Base-by-base conservation (phyloP, 1,140 invertebrate genomes). In the Dufourea novaeangliae region DNA sequence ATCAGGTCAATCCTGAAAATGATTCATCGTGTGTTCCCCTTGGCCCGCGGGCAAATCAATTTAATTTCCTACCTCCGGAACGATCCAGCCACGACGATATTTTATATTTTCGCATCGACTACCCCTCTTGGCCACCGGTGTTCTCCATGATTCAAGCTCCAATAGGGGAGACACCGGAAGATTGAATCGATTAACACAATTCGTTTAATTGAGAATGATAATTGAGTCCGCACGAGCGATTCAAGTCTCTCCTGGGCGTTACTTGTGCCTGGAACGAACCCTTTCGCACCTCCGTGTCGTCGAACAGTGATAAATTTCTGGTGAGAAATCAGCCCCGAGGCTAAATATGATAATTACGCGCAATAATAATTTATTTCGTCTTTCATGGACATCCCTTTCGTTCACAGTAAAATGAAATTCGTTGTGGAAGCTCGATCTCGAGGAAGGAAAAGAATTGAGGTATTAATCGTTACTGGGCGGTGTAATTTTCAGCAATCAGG, bases 81-180 rank as follows among this genome's bases (percentile, higher is more conserved):
- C 67, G 75, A 25, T 22, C 32, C 27, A n/a, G 50, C 41, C 22
- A 39, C 22, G 59, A 17, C 75, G 78, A 83, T 84, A 80, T 83
- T 84, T 84, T 76, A 67, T 77, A 71, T 83, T 84, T 70, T 70
- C 77, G n/a, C 73, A 68, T 79, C 69, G 82, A 75, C 71, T 68
- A 63, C 25, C 70, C 37, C 57, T 66, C 71, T 37, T 14, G 66
- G 34, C 62, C n/a, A 39, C 44, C 25, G 7, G 27, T 29, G 69
- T 44, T 63, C 46, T n/a, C 77, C 54, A 83, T 80, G 78, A 84
- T 84, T 84, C 74, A 83, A 80, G 37, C 62, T 29, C 32, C 8
- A 20, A 11, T 39, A n/a, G 37, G 10, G n/a, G 32, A 11, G 37
- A 62, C 50, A 59, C 73, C 25, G 62, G 75, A 79, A 79, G 68